Base-by-base conservation (phyloP, 2,797 vertebrate genomes). In the Clamator glandarius region DNA sequence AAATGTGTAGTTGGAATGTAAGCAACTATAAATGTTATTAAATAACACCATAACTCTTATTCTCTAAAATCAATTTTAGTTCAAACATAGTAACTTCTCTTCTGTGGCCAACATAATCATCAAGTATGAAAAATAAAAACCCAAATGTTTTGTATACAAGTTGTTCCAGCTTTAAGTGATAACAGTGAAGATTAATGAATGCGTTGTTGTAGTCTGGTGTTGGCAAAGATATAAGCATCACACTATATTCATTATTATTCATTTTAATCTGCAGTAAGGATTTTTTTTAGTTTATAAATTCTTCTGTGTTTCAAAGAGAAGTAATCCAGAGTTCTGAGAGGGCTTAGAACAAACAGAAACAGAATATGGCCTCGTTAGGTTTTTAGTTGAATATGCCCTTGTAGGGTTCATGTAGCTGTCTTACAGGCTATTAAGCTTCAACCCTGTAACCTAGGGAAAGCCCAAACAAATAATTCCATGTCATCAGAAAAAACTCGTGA, bases 71-170 rank as follows among this genome's bases (percentile, higher is more conserved):
- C 1, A 48, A 2, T 63, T 89, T 82, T 35, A 36, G 25, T 70
- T 89, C 35, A 51, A 39, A 41, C 41, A 29, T 62, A 75, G 7
- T 74, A 42, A 36, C 31, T 64, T 79, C 31, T 72, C 41, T 73
- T 31, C 21, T 25, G 8, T 52, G 59, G 4, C 23, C 21, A 84
- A 41, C 31, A 13, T 21, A 55, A 70, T 6, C 25, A 48, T 63
- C 31, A 54, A 61, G 55, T 66, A 12, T 17, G 7, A 74, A 67
- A 77, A 33, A 33, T 48, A n/a, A 7, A 66, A 13, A 41, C 59
- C 33, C 5, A 0, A 28, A 16, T 1, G 0, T 72, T 76, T 74
- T 59, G 69, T 51, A 55, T 74, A 42, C 5, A 29, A 10, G 4
- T 57, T 63, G 16, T 83, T 88, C 21, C 48, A 33, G 13, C 46